Evolutionary conservation across 2,113 vertebrate genomes (phyloP).

Genomic region (Pseudolaguvia tuberculata): DNA sequence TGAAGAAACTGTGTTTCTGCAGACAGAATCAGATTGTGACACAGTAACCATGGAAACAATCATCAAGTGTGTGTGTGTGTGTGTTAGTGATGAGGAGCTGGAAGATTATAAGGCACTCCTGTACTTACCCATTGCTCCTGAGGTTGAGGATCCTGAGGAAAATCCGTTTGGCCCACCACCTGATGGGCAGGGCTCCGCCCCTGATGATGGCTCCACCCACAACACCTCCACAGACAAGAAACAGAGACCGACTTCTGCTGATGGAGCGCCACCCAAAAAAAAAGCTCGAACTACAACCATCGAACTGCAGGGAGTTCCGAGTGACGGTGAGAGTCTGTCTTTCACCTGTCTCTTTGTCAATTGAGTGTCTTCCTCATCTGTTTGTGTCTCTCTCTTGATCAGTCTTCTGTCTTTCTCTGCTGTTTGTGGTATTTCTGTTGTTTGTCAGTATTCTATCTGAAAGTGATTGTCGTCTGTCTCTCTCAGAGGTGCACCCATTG

Average conservation of each 20-base stretch:
- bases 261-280: slow-evolving; percentile 90
- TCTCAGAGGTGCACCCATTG: slow-evolving; percentile 93
- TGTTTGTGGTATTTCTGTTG: neutral
- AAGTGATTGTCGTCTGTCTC: neutral
- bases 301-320: slow-evolving; percentile 94
- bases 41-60: neutral
- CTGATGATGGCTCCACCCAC: slow-evolving; percentile 68
- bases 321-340: slow-evolving; percentile 49
- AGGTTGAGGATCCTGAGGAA: slow-evolving; percentile 97
- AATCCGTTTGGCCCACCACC: slow-evolving; percentile 94
- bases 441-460: neutral
- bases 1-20: neutral
- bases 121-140: slow-evolving; percentile 93
- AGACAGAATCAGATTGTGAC: neutral
- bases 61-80: slow-evolving; percentile 18
- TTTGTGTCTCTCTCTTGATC: too few species aligned
- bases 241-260: slow-evolving; percentile 82
- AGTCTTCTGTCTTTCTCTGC: neutral
- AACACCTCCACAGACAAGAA: slow-evolving; percentile 76
- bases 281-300: slow-evolving; percentile 96
- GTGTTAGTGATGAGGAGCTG: slow-evolving; percentile 86
- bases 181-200: slow-evolving; percentile 69
- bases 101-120: slow-evolving; percentile 92
- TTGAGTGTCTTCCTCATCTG: neutral
- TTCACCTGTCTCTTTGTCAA: neutral